These are phyloP conservation scores for Petrolisthes manimaculis DNA, from an alignment of 2,888 invertebrate species.

Conservation along the genomic window DNA sequence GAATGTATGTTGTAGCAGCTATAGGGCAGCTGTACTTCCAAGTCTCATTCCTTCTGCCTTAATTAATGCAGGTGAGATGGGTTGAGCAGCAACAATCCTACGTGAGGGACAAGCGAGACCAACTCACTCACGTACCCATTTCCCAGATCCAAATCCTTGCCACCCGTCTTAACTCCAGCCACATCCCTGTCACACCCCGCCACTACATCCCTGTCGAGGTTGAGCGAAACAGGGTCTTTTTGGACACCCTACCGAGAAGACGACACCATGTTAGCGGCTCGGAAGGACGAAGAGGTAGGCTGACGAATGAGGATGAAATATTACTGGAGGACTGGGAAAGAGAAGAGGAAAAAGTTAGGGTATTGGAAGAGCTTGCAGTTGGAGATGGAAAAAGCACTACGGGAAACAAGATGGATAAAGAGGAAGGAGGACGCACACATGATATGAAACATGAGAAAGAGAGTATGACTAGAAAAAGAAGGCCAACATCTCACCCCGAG, in stretches of 20 bases:
- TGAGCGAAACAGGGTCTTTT: background rate
- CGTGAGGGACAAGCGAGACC: constrained; percentile 76
- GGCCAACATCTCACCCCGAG: too few species aligned
- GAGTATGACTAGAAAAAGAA: too few species aligned
- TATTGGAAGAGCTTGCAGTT: background rate
- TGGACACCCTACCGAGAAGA: background rate
- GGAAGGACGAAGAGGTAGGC: background rate
- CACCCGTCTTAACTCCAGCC: too few species aligned
- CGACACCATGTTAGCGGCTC: background rate
- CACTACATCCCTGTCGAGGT: background rate
- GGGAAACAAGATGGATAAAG: too few species aligned
- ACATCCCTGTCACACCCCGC: background rate
- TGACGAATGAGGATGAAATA: background rate
- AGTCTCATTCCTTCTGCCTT: too few species aligned
- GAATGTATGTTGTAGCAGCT: too few species aligned
- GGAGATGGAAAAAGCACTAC: background rate
- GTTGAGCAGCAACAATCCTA: constrained; percentile 77
- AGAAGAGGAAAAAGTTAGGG: background rate
- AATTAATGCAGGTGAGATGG: constrained; percentile 75
- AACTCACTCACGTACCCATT: too few species aligned
- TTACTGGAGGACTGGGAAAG: background rate
- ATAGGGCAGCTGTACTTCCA: too few species aligned
- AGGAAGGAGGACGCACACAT: too few species aligned
- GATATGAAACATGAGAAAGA: too few species aligned
- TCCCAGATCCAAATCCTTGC: background rate